Conservation (phyloP, 2,113 vertebrate species). For the Trichechus manatus region DNA sequence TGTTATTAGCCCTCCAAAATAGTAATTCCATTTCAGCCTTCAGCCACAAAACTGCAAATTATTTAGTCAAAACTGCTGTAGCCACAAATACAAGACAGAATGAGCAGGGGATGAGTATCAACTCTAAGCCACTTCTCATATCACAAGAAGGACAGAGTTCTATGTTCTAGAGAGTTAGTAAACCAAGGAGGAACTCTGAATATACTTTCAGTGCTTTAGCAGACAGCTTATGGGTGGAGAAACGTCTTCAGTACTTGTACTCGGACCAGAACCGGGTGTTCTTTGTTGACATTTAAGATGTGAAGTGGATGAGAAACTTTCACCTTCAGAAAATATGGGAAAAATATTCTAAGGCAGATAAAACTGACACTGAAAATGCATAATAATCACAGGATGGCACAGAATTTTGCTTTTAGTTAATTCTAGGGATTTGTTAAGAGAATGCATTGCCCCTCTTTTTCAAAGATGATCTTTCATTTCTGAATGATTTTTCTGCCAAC, state of each 20-base stretch:
- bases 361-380: not conserved
- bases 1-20: not conserved
- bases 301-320: not conserved
- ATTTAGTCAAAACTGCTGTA: not conserved
- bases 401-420: not conserved
- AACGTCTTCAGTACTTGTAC: not conserved
- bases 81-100: not conserved
- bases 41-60: not conserved
- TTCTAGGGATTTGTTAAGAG: not conserved
- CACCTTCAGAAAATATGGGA: slow-evolving; percentile 39
- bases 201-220: not conserved
- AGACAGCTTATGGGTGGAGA: not conserved
- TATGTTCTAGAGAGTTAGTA: not conserved
- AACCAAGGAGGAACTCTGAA: not conserved
- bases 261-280: not conserved
- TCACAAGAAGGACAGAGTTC: not conserved
- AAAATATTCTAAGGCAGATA: not conserved
- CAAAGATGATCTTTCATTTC: not conserved
- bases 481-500: not conserved
- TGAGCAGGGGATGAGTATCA: not conserved
- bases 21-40: slow-evolving; percentile 12
- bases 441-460: not conserved
- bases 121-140: not conserved
- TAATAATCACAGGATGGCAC: not conserved
- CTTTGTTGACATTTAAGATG: not conserved